Conservation (phyloP, 1,140 invertebrate genomes). For the Aphelenchoides avenae region DNA sequence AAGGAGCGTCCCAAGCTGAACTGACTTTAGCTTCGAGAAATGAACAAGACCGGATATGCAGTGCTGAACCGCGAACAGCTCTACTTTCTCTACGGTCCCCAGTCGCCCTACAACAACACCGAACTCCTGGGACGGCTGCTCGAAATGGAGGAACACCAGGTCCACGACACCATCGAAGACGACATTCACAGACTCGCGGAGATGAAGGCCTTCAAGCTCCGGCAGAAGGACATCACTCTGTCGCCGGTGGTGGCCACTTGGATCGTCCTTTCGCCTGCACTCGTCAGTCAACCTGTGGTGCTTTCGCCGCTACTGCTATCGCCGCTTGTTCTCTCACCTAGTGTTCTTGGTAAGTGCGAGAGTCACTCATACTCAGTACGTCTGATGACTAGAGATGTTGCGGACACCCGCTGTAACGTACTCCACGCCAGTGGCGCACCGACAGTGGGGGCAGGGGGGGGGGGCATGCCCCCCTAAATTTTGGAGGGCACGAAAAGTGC, state of each 20-base stretch:
- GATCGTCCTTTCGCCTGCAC: background rate
- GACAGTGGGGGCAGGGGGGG: too few relatives aligned
- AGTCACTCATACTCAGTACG: background rate
- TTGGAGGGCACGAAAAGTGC: too few relatives aligned
- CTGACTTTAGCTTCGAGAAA: slow-evolving; percentile 19
- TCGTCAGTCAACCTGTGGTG: slow-evolving; percentile 32
- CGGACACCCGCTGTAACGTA: too few relatives aligned
- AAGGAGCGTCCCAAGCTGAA: background rate
- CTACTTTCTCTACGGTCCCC: slow-evolving; percentile 27
- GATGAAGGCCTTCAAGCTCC: slow-evolving; percentile 29
- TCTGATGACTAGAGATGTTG: too few relatives aligned
- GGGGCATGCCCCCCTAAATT: too few relatives aligned
- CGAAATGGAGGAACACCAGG: slow-evolving; percentile 13
- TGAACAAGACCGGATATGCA: slow-evolving; percentile 34
- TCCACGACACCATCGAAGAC: slow-evolving; percentile 25
- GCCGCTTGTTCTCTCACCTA: slow-evolving; percentile 27
- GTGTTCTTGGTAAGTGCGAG: background rate
- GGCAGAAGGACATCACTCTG: slow-evolving; percentile 11
- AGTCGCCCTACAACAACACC: slow-evolving; percentile 26
- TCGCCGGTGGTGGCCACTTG: background rate
- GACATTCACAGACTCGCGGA: slow-evolving; percentile 31
- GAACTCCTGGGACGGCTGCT: slow-evolving; percentile 14
- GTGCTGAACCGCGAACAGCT: slow-evolving; percentile 24
- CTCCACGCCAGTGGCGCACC: too few relatives aligned
- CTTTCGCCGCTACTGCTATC: slow-evolving; percentile 42